Evolutionary conservation across 2,888 invertebrate genomes (phyloP).

Genomic region (Cartodere bifasciata): DNA sequence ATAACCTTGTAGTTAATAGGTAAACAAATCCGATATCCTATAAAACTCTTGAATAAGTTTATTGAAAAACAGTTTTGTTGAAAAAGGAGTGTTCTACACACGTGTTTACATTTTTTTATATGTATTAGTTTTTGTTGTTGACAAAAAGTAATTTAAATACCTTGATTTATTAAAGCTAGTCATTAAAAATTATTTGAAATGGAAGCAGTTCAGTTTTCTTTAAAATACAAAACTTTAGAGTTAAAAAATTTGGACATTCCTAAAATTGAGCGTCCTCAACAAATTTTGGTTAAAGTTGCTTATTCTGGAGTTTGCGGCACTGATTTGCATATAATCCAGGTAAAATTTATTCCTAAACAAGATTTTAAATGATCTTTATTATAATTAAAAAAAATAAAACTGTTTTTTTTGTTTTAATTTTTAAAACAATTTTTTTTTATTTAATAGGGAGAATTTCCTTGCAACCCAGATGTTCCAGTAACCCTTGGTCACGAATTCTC

Average conservation of each 20-base stretch:
- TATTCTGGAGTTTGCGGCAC: conserved; percentile 62
- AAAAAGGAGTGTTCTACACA: too few relatives aligned
- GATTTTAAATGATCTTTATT: not conserved
- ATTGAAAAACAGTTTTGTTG: too few relatives aligned
- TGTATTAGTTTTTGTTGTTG: too few relatives aligned
- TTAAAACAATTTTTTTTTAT: conserved; percentile 6
- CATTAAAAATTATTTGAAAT: too few relatives aligned
- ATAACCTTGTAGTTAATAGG: too few relatives aligned
- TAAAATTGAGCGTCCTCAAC: conserved; percentile 36
- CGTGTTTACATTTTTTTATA: too few relatives aligned
- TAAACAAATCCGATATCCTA: too few relatives aligned
- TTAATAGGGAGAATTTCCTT: conserved; percentile 53
- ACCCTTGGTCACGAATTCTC: conserved; percentile 58
- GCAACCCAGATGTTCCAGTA: conserved; percentile 39
- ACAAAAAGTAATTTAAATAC: too few relatives aligned
- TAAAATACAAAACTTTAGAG: conserved; percentile 34
- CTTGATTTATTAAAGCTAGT: too few relatives aligned
- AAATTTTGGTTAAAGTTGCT: conserved; percentile 53
- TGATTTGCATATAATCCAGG: conserved; percentile 58
- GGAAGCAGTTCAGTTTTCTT: conserved; percentile 47
- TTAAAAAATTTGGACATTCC: conserved; percentile 39
- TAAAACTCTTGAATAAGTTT: too few relatives aligned
- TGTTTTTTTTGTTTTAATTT: conserved; percentile 7
- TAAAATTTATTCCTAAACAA: conserved; percentile 23
- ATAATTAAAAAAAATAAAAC: conserved; percentile 5